Conservation (phyloP, 2,797 vertebrate species). For the Lacerta agilis region DNA sequence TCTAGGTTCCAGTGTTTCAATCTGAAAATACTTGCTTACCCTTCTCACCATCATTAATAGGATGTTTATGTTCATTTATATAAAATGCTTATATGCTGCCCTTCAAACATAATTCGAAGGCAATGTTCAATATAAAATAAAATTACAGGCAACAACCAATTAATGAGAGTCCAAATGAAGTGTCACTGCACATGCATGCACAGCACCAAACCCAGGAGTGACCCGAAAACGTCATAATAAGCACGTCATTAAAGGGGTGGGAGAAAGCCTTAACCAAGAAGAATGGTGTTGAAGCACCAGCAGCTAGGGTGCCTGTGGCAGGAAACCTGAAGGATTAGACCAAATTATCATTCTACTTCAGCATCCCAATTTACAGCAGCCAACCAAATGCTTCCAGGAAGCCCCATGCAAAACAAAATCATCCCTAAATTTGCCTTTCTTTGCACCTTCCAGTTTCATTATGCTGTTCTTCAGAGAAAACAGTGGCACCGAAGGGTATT, state of each 20-base stretch:
- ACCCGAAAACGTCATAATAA: too few species aligned
- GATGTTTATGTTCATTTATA: background rate
- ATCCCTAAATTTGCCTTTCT: background rate
- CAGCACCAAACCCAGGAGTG: too few species aligned
- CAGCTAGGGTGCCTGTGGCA: background rate
- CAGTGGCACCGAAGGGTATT: background rate
- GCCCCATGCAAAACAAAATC: background rate
- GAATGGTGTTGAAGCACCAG: background rate
- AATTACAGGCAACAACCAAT: background rate
- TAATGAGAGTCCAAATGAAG: too few species aligned
- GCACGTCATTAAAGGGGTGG: too few species aligned
- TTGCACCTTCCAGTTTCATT: background rate
- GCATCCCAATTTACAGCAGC: background rate
- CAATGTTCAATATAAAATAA: background rate
- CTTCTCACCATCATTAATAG: background rate
- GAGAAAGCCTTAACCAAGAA: background rate
- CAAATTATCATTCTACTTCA: background rate
- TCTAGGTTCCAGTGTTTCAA: background rate
- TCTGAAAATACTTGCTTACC: background rate
- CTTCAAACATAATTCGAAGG: background rate
- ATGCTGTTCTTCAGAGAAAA: background rate
- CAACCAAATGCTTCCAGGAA: background rate
- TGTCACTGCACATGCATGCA: too few species aligned
- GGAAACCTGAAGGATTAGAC: background rate
- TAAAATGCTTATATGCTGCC: background rate